Base-by-base conservation (phyloP, 2,113 vertebrate genomes). In the Platichthys flesus region DNA sequence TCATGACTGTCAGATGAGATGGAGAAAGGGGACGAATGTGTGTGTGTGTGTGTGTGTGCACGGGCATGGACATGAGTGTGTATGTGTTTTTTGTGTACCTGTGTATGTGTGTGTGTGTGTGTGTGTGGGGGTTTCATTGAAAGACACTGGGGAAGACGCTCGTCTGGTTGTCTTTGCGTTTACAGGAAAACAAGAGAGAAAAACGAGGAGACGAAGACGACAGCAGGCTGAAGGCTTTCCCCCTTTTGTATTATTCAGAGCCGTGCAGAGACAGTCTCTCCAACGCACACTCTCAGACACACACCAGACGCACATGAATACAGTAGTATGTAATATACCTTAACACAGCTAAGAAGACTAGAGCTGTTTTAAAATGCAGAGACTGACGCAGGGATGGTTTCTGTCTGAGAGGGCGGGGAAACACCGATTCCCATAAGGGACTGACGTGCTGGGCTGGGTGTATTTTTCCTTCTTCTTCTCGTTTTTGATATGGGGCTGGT, bases 161-260 rank as follows among this genome's bases (percentile, higher is more conserved):
- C 23, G 75, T 65, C 66, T 75, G 82, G 63, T 72, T 35, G 76
- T 82, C 67, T 79, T 42, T 62, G 51, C 20, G 16, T 89, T 84
- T 78, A 78, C 56, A 67, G 66, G 42, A 87, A 84, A 23, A 9
- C 14, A 66, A 65, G 70, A 31, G 28, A 31, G 28, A 31, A 31
- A 6, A 31, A 58, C 49, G 56, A 70, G 47, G 76, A 81, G 64
- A 85, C 51, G 63, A 73, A 70, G 64, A 68, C 64, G 74, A 65
- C 49, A 61, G 37, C 35, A 74, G 58, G 56, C 69, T 87, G 55
- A 82, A 88, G 83, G 51, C 79, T 90, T 77, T 78, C 26, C 31
- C 45, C 79, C 87, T 91, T 80, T 84, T 92, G 67, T 89, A 93
- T 91, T 92, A 92, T 93, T 93, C 80, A 93, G 77, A 82, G 63